phyloP scores from a whole-genome alignment of 2,888 invertebrate genomes.

The Nomada goodeniana region DNA sequence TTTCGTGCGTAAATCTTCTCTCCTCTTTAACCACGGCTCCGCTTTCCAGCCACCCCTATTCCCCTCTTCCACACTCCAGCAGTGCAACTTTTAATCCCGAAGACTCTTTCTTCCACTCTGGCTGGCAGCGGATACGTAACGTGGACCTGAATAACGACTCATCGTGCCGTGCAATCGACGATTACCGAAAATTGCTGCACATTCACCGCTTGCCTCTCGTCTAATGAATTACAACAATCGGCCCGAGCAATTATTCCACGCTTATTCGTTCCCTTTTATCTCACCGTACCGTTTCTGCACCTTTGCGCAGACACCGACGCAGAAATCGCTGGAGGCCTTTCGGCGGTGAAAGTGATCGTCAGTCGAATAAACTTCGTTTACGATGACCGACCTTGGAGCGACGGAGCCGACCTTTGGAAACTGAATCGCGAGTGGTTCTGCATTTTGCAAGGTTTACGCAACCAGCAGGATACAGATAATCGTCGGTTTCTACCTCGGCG shows the following conservation, averaged over 20 bases:
- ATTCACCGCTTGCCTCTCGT: slow-evolving; percentile 41
- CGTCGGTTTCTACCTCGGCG: neutral
- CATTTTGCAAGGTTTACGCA: slow-evolving; percentile 39
- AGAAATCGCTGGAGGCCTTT: slow-evolving; percentile 54
- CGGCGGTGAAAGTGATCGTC: slow-evolving; percentile 74
- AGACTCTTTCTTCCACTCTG: slow-evolving; percentile 45
- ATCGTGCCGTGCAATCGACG: slow-evolving; percentile 64
- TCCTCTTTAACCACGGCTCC: slow-evolving; percentile 29
- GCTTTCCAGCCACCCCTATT: neutral
- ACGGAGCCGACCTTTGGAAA: slow-evolving; percentile 46
- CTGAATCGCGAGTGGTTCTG: slow-evolving; percentile 22
- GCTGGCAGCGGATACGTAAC: slow-evolving; percentile 45
- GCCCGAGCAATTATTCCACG: slow-evolving; percentile 32
- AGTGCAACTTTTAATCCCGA: slow-evolving; percentile 50
- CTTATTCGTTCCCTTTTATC: neutral
- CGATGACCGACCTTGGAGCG: slow-evolving; percentile 56
- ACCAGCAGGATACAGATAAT: slow-evolving; percentile 24
- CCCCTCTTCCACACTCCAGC: slow-evolving; percentile 9
- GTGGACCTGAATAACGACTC: slow-evolving; percentile 68
- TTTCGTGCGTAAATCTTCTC: slow-evolving; percentile 40
- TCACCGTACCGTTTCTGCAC: slow-evolving; percentile 4
- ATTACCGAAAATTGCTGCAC: slow-evolving; percentile 67
- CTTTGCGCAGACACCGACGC: slow-evolving; percentile 16
- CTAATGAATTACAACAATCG: slow-evolving; percentile 52
- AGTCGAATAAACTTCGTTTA: slow-evolving; percentile 49